Evolutionary conservation across 2,888 invertebrate genomes (phyloP).

Genomic region (Bembecia ichneumoniformis): DNA sequence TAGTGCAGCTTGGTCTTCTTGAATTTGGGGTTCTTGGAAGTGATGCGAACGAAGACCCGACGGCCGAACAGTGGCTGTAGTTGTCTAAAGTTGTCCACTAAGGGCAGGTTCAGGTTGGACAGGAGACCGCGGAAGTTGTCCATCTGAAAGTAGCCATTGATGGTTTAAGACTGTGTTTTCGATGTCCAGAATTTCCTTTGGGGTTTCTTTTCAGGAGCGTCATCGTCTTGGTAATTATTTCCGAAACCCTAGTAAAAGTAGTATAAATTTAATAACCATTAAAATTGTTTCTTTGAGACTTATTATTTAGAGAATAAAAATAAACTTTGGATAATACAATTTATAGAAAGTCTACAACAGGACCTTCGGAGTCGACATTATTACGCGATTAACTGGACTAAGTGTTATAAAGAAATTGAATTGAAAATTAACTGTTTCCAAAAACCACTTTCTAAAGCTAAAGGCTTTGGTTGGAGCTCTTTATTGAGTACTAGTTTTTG

Average conservation of each 20-base stretch:
- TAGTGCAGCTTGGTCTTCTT: slow-evolving; percentile 72
- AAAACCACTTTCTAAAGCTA: too few species aligned
- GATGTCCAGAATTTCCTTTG: neutral
- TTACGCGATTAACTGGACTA: too few species aligned
- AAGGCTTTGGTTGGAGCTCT: too few species aligned
- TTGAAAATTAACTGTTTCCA: too few species aligned
- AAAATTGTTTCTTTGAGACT: too few species aligned
- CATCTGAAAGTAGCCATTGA: slow-evolving; percentile 53
- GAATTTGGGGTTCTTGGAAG: slow-evolving; percentile 70
- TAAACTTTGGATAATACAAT: neutral
- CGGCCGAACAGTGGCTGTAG: slow-evolving; percentile 78
- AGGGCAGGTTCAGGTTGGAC: slow-evolving; percentile 73
- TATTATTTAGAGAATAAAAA: neutral
- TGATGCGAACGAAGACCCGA: slow-evolving; percentile 76
- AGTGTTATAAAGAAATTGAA: too few species aligned
- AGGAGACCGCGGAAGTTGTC: slow-evolving; percentile 76
- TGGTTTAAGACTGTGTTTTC: neutral
- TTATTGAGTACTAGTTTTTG: too few species aligned
- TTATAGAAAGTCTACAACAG: too few species aligned
- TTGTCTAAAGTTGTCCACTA: slow-evolving; percentile 80
- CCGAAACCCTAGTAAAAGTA: too few species aligned
- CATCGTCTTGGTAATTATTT: slow-evolving; percentile 1
- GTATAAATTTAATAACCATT: too few species aligned
- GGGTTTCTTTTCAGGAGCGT: too few species aligned
- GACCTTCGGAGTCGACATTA: too few species aligned